Conservation (phyloP, 1,140 invertebrate genomes). For the Zaprionus capensis region DNA sequence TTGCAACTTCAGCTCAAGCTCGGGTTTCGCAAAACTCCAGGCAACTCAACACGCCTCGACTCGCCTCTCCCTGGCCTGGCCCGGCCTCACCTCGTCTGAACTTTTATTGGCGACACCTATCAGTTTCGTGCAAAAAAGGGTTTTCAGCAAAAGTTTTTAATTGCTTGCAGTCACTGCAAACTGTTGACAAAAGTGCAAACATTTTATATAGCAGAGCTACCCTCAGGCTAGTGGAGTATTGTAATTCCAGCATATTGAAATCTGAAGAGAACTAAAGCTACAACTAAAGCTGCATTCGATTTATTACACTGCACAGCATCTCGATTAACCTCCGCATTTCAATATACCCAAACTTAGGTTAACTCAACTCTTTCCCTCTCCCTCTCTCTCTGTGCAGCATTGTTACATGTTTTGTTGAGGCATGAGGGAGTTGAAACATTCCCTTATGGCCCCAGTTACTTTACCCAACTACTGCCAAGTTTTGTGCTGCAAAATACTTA, state of each 20-base stretch:
- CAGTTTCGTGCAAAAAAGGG: slow-evolving; percentile 1
- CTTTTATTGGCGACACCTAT: slow-evolving; percentile 21
- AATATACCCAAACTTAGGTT: not conserved
- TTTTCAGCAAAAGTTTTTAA: slow-evolving; percentile 62
- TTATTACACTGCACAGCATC: not conserved
- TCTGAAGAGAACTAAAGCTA: not conserved
- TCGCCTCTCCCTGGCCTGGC: not conserved
- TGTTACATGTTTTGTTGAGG: not conserved
- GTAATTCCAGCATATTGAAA: not conserved
- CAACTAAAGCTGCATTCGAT: not conserved
- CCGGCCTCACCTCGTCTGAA: not conserved
- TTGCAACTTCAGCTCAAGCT: not conserved
- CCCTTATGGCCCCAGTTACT: slow-evolving; percentile 17
- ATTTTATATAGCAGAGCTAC: not conserved
- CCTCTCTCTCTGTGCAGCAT: not conserved
- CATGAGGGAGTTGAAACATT: not conserved
- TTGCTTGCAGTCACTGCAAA: slow-evolving; percentile 45
- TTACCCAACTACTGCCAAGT: slow-evolving; percentile 28
- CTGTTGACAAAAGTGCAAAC: not conserved
- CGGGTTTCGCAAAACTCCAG: slow-evolving; percentile 2
- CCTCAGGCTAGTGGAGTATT: not conserved
- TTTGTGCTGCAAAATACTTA: slow-evolving; percentile 36
- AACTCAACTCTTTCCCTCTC: not conserved
- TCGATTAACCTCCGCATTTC: not conserved
- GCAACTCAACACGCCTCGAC: not conserved